Evolutionary conservation across 1,140 invertebrate species (phyloP), one percentile per base, ranked within the genome.

Genomic region (Brachionus plicatilis): DNA sequence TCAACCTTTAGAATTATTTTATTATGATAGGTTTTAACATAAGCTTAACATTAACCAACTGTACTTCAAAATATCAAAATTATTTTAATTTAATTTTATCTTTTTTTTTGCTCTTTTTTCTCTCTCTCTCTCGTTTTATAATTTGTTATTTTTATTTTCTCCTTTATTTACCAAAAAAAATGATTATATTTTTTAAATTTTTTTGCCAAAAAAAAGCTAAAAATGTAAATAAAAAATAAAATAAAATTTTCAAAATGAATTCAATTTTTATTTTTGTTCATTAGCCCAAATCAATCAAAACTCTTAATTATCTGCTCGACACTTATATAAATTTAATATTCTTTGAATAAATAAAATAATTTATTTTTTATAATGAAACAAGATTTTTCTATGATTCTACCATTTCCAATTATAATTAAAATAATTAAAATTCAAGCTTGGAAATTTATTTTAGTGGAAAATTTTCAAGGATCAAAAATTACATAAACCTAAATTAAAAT

Each of bases 111-210:
- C 3, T 29, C 24, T 66, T 66, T 24, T 68, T 12, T 68, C 66
- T 68, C 66, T 68, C 29, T 68, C 66, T 68, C 66, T 68, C 66
- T 33, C 24, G 24, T 68, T 68, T 68, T 60, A 8, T 60, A 60
- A 60, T 60, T 60, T 60, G 53, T 60, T 60, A 60, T 60, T 60
- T 60, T 60, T 60, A 60, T 60, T 60, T 53, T 60, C 53, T 60
- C 53, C 53, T 60, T 60, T 60, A 60, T 60, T 60, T 60, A 60
- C 20, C 53, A 60, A 60, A 17, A 60, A 60, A 60, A 60, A 43
- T 72, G 33, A 43, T 20, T 72, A 43, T 72, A 20, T 33, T 68
- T 68, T 68, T 33, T 24, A 68, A 68, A 24, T 17, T 68, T 68
- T 68, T 68, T 68, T 17, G 12, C 41, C 14, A 41, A 41, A 72